phyloP scores from a whole-genome alignment of 2,888 invertebrate species.

The Chrysodeixis includens region DNA sequence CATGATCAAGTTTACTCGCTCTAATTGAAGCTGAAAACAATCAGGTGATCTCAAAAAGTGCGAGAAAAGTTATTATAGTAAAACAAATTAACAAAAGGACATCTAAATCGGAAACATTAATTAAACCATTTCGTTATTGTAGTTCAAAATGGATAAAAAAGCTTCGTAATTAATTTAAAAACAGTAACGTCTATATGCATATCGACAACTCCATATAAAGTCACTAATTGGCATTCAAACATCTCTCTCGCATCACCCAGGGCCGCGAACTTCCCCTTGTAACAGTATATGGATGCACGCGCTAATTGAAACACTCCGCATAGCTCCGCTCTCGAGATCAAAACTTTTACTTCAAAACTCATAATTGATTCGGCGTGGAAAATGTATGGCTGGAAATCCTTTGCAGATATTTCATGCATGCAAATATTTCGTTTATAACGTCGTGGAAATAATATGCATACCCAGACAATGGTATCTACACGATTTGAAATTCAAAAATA shows the following conservation, averaged over 20 bases:
- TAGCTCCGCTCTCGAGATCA: slow-evolving; percentile 11
- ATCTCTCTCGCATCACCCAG: slow-evolving; percentile 6
- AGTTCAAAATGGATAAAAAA: too few relatives aligned
- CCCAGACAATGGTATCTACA: background rate
- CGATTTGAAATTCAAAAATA: background rate
- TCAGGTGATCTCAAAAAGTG: too few relatives aligned
- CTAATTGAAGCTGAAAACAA: too few relatives aligned
- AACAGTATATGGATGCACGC: slow-evolving; percentile 16
- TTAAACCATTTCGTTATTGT: too few relatives aligned
- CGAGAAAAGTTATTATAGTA: too few relatives aligned
- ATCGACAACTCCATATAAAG: background rate
- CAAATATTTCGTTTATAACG: background rate
- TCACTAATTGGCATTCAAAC: slow-evolving; percentile 30
- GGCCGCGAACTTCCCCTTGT: slow-evolving; percentile 5
- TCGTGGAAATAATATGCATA: background rate
- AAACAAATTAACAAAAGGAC: too few relatives aligned
- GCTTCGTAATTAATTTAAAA: too few relatives aligned
- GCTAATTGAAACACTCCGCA: slow-evolving; percentile 40
- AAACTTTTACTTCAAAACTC: slow-evolving; percentile 30
- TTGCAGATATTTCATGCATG: background rate
- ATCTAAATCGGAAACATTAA: too few relatives aligned
- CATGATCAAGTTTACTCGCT: too few relatives aligned
- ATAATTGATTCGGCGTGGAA: slow-evolving; percentile 9
- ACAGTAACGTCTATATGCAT: background rate
- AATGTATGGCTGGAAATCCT: background rate